Evolutionary conservation across 2,113 vertebrate species (phyloP), one percentile per base, ranked within the genome.

Genomic region (Pluvianellus socialis): DNA sequence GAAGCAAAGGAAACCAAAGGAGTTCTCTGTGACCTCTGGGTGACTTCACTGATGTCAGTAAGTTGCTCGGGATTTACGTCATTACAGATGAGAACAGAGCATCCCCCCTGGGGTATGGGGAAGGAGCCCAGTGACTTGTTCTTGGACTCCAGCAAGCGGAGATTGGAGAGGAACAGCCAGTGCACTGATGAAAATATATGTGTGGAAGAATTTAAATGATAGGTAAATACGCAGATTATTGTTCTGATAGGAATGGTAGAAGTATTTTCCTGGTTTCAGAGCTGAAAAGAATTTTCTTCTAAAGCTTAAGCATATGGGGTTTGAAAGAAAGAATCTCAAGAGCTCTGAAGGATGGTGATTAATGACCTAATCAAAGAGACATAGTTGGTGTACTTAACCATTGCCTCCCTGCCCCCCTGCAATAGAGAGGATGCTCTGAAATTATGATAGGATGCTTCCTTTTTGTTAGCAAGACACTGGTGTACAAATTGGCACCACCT

Each of bases 281-380:
- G 32, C 32, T 88, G 50, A 92, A 30, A n/a, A 79, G 30, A 65
- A 20, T 70, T 88, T 44, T 72, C 32, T 86, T 45, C 35, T 42
- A 15, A 79, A 65, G 30, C 61, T 89, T 49, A 72, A 75, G 50
- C 56, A 26, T 59, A 47, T 49, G 40, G 40, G 28, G 5, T 53
- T 90, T 67, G 40, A 24, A 58, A 92, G 65, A 80, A 80, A 79
- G 23, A 55, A 52, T 52, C 59, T 88, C 47, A 30, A 20, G 80
- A 80, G 52, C 76, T 81, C 90, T 89, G 56, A 65, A 53, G 56
- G 72, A 61, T 90, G 35, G 61, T 95, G 86, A 96, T 95, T 95
- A 91, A 92, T 81, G 79, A 61, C 49, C 72, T 81, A 92, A 94
- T 94, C 94, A 94, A 59, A 88, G 76, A 84, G 65, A 76, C n/a